Evolutionary conservation across 1,140 invertebrate species (phyloP), one percentile per base, ranked within the genome.

Genomic region (Drosophila lowei): DNA sequence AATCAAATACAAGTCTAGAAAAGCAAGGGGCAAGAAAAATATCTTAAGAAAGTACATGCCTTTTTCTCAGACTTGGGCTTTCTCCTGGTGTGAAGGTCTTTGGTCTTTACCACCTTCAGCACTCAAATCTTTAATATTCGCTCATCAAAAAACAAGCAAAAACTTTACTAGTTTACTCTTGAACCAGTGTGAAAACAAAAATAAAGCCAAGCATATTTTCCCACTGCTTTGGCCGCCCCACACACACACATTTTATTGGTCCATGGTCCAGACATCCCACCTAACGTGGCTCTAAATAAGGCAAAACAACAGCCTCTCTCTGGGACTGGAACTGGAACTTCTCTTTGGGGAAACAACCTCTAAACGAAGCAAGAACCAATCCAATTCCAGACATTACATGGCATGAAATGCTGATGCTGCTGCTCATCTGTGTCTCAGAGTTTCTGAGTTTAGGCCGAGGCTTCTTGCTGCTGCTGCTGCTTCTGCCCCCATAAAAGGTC

Each of bases 401-500:
- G 50, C 3, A 38, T 38, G 11, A 38, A 6, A 38, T 34, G 30
- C 9, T 44, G 42, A 23, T 15, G 16, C 52, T 52, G 43, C 21
- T 52, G 43, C 21, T 53, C 13, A 49, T 48, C 44, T 67, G 18
- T 15, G 13, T 18, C 13, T 60, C 63, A 50, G 38, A n/a, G 18
- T 30, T 57, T 55, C 63, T 42, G 28, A 16, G 18, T 41, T 63
- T 55, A 15, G 43, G 46, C 46, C 30, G 0, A 8, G 1, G 11
- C 34, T 38, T 3, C 8, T 30, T 30, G 30, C 30, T 9, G 8
- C 30, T 30, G 28, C 9, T 9, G 8, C 2, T 34, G 34, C n/a
- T 54, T 25, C 38, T 73, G 50, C 25, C 48, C 42, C 70, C 73
- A 73, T 62, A 68, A 68, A 73, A 68, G 73, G 63, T 73, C 59